These are phyloP conservation scores for Amblyopsis hoosieri DNA, from an alignment of 2,797 vertebrate genomes.

Conservation along the genomic window DNA sequence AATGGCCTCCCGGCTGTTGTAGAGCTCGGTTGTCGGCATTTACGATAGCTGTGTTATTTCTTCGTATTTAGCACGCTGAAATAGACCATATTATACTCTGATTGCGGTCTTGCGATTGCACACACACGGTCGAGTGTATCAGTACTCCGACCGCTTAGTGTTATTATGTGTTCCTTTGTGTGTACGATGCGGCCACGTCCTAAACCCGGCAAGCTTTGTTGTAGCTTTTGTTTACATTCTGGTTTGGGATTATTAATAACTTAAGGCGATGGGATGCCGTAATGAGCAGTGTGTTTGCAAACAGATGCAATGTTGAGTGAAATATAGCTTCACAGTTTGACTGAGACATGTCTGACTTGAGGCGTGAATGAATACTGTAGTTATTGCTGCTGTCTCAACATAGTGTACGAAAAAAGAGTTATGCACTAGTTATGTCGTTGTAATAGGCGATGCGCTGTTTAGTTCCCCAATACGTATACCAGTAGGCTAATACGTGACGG, in stretches of 20 bases:
- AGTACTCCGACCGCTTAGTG: conserved; percentile 50
- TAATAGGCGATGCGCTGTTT: conserved; percentile 6
- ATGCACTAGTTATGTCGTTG: conserved; percentile 35
- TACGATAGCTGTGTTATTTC: background rate
- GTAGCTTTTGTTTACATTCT: background rate
- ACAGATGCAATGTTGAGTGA: too few species aligned
- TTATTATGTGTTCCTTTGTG: conserved; percentile 62
- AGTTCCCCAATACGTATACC: conserved; percentile 6
- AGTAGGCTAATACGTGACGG: conserved; percentile 27
- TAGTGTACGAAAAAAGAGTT: background rate
- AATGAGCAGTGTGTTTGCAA: too few species aligned
- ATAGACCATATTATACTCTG: background rate
- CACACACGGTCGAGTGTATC: conserved; percentile 45
- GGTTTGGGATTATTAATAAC: background rate
- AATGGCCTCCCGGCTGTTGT: conserved; percentile 68
- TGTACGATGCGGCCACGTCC: conserved; percentile 33
- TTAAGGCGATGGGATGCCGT: too few species aligned
- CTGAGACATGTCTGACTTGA: too few species aligned
- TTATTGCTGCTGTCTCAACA: conserved; percentile 6
- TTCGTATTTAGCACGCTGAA: background rate
- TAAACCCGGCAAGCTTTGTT: conserved; percentile 12
- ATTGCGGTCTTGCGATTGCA: conserved; percentile 19
- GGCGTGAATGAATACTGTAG: background rate
- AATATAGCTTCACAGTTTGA: too few species aligned
- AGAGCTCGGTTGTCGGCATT: conserved; percentile 20